Evolutionary conservation across 2,888 invertebrate genomes (phyloP), one percentile per base, ranked within the genome.

Genomic region (Hydriomena furcata): DNA sequence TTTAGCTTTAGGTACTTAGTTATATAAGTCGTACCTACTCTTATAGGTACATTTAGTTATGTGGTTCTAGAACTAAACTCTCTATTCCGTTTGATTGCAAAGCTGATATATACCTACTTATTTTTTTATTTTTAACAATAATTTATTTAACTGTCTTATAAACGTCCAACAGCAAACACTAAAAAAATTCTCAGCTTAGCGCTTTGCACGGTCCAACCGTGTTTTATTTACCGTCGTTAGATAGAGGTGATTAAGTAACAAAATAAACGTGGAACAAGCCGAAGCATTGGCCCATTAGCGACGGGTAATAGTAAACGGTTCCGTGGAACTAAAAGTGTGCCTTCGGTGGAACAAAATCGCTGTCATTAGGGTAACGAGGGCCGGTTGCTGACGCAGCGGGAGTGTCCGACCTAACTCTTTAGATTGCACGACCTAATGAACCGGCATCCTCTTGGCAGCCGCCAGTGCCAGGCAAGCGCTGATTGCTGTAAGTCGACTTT

Each of bases 341-440:
- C 78, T 75, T 73, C 76, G 73, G 72, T 71, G 74, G 76, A 80
- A 80, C 78, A 76, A 84, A 87, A 87, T 87, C 82, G 84, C 78
- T 84, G 79, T 86, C 87, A 86, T 89, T 89, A 89, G 83, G 78
- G 81, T 87, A 87, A 87, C 87, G 88, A 86, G 85, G 77, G 79
- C 65, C 71, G 73, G 73, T 68, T 67, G 83, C 85, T 84, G 87
- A 84, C 82, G 80, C 79, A 73, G 84, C 82, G 76, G 68, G 73
- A 71, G 73, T 69, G 76, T 68, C 73, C 73, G 71, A 68, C 75
- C 75, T 76, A 80, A 81, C 83, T 82, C 80, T 80, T 79, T 81
- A 75, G 75, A 71, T 72, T 63, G 72, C 73, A 71, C 72, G 78
- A 80, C 80, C 84, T 84, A 86, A 86, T 87, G 86, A 84, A 84